Base-by-base conservation (phyloP, 2,888 invertebrate species). In the Agrilus cyanescens region DNA sequence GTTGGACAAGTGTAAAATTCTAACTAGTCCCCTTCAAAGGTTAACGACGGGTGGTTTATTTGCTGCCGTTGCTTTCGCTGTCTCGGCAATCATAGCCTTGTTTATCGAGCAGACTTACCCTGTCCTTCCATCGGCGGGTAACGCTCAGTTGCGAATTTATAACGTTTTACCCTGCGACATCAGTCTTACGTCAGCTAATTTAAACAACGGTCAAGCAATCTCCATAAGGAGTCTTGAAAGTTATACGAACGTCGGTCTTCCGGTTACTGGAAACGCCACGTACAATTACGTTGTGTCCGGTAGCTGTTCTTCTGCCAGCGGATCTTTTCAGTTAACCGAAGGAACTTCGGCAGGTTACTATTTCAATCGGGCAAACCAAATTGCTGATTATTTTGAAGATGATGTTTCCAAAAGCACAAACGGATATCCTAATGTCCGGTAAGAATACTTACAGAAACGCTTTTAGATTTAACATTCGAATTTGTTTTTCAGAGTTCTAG, bases 41-140 rank as follows among this genome's bases (percentile, higher is more conserved):
- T 81, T 98, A 70, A 80, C 83, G 1, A 73, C 80, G 56, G 97
- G 97, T 5, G 94, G 96, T 33, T 57, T 90, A 14, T 61, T 98
- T 1, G 90, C 93, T 1, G 84, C 85, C 0, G 44, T 78, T 1
- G 82, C 97, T 0, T 98, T 97, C 60, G 67, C 85, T n/a, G 70
- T 89, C 25, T 91, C 96, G 1, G 94, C 83, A 4, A 58, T 87
- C n/a, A 77, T 96, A 1, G 88, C 93, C 63, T 58, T 88, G 0
- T 63, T 74, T 20, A 68, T 91, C 43, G 76, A 88, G 76, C 84
- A 81, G 61, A 75, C 78, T 0, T 78, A 80, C 51, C 74, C 76
- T 0, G 53, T 67, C 1, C 41, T 78, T 12, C 81, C 85, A 8
- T 54, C 70, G 6, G 53, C 60, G 4, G 77, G 76, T 1, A 57